Conservation (phyloP, 2,113 vertebrate genomes). For the Maccullochella peelii region DNA sequence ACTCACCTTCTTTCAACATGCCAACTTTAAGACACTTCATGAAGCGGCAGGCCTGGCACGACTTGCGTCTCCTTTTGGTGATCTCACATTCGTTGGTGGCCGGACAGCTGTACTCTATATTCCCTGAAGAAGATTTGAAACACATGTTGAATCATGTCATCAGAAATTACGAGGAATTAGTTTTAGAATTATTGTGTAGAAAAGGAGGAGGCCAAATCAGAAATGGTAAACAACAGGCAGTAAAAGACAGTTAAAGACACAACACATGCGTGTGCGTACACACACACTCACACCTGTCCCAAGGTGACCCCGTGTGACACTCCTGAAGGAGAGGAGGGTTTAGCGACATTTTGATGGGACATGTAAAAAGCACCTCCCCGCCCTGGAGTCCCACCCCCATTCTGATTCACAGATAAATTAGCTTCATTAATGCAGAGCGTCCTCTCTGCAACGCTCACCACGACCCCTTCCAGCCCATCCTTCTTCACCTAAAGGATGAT, state of each 20-base stretch:
- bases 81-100: constrained; percentile 99
- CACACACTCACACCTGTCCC: constrained; percentile 66
- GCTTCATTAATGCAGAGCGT: constrained; percentile 76
- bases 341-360: constrained; percentile 80
- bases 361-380: constrained; percentile 67
- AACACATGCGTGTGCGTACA: constrained; percentile 18
- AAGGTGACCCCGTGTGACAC: constrained; percentile 76
- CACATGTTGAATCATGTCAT: not conserved
- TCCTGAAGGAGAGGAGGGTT: constrained; percentile 71
- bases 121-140: constrained; percentile 84
- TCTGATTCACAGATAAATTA: constrained; percentile 80
- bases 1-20: constrained; percentile 99
- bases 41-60: constrained; percentile 99
- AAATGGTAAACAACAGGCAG: constrained; percentile 27
- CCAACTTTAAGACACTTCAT: constrained; percentile 99
- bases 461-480: constrained; percentile 65
- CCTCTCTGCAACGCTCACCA: constrained; percentile 58
- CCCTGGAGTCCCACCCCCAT: constrained; percentile 58
- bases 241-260: constrained; percentile 9
- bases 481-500: constrained; percentile 75
- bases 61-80: constrained; percentile 98
- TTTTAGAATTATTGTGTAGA: not conserved
- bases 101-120: constrained; percentile 99
- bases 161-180: constrained; percentile 19
- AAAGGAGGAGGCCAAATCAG: constrained; percentile 15